Base-by-base conservation (phyloP, 2,888 invertebrate genomes). In the Keiferia lycopersicella region DNA sequence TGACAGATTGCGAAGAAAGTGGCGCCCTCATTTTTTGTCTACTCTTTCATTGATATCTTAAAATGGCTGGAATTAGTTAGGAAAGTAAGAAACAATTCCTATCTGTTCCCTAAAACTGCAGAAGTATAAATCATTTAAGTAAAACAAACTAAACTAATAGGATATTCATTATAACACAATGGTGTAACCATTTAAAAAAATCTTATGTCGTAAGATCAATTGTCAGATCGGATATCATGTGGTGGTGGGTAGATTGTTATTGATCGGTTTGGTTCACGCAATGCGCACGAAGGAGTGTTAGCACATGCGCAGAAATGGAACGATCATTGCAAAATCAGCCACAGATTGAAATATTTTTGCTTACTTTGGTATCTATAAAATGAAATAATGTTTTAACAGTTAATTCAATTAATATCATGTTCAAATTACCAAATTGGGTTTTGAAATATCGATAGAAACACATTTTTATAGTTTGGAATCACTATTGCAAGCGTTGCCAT, bases 241-340 rank as follows among this genome's bases (percentile, higher is more conserved):
- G 65, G 65, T 64, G 73, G 18, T 56, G 56, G 73, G 67, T 34
- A 50, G 73, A 67, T 22, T 65, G 2, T 18, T 81, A 88, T 88
- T 77, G 89, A 88, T 86, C 39, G 14, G 75, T 66, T 65, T 64
- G 65, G 57, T 67, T 64, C 66, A 71, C 72, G 71, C 74, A 77
- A 68, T 84, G 84, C 86, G 88, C 87, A 81, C 70, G 67, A 70
- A 74, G 76, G 71, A 75, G 75, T 74, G 74, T 67, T 66, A 64
- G 76, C 77, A 82, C 83, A 84, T 85, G 83, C 84, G 81, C 79
- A 76, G 10, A n/a, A n/a, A 14, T 10, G 2, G 6, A 30, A 12
- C n/a, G 8, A 56, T 20, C 12, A 14, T 56, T 26, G 12, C 26
- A 14, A 22, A 26, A 22, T 11, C 11, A 26, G n/a, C 26, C 16